Conservation (phyloP, 2,888 invertebrate genomes). For the Macrostomum cliftonense region DNA sequence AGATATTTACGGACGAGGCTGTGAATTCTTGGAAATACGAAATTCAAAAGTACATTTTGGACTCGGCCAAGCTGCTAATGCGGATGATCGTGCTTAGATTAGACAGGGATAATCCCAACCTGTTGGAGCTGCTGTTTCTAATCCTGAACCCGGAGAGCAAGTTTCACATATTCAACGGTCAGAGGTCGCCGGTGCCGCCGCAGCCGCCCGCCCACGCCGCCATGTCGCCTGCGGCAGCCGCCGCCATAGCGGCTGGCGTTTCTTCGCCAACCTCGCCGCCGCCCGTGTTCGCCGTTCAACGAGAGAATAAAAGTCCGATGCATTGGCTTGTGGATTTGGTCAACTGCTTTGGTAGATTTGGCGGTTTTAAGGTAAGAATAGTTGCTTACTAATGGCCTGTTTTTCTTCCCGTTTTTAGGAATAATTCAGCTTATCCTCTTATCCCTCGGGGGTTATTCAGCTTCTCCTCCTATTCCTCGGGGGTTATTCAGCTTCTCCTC, state of each 20-base stretch:
- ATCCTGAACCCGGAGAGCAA: slow-evolving; percentile 84
- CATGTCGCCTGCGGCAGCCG: no score
- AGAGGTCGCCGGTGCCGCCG: no score
- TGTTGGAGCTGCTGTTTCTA: slow-evolving; percentile 74
- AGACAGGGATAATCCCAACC: slow-evolving; percentile 66
- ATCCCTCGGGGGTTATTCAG: no score
- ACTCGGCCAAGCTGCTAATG: no score
- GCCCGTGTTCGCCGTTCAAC: neutral
- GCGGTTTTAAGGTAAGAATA: slow-evolving; percentile 60
- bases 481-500: no score
- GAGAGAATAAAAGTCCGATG: slow-evolving; percentile 12
- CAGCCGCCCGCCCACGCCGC: no score
- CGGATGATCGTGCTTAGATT: slow-evolving; percentile 48
- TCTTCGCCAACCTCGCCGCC: no score
- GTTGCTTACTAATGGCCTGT: no score
- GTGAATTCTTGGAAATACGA: slow-evolving; percentile 92
- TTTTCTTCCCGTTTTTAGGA: no score
- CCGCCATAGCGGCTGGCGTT: no score
- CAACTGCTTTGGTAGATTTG: slow-evolving; percentile 71
- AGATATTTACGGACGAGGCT: slow-evolving; percentile 88
- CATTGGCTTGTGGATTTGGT: slow-evolving; percentile 91
- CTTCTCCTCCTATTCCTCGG: no score
- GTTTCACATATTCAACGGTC: slow-evolving; percentile 41
- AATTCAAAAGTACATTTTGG: slow-evolving; percentile 47
- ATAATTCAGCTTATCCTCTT: no score